Evolutionary conservation across 2,797 vertebrate species (phyloP).

Genomic region (Peromyscus nudipes): DNA sequence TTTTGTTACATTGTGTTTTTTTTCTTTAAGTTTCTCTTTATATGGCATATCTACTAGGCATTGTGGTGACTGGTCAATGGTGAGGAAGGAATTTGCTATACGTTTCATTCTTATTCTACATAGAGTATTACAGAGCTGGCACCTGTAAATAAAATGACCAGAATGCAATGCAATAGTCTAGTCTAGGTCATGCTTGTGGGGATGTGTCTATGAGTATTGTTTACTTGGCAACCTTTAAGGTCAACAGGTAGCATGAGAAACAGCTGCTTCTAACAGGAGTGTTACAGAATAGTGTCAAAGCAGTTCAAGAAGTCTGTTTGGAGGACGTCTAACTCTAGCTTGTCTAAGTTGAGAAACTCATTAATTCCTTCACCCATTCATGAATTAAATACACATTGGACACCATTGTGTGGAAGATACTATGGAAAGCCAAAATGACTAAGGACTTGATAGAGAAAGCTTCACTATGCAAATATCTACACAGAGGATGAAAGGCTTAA

Average conservation of each 20-base stretch:
- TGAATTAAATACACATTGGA: neutral
- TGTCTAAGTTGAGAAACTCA: neutral
- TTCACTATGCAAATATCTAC: neutral
- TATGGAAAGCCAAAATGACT: conserved; percentile 1
- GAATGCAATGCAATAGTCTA: neutral
- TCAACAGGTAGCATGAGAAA: conserved; percentile 4
- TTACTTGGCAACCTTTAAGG: conserved; percentile 2
- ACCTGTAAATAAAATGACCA: conserved; percentile 13
- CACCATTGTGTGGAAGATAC: neutral
- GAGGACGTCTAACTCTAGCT: neutral
- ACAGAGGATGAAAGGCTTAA: neutral
- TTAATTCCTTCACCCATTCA: neutral
- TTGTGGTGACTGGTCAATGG: neutral
- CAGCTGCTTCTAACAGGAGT: conserved; percentile 10
- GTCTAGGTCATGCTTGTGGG: neutral
- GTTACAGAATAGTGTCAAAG: neutral
- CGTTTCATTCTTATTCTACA: neutral
- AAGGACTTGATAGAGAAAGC: neutral
- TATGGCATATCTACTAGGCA: neutral
- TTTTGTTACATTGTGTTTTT: conserved; percentile 28
- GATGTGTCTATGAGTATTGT: neutral
- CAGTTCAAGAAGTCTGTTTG: neutral
- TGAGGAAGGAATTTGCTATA: conserved; percentile 15
- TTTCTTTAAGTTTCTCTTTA: conserved; percentile 43
- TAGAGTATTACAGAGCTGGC: neutral